Base-by-base conservation (phyloP, 2,888 invertebrate genomes). In the Iphiclides podalirius region DNA sequence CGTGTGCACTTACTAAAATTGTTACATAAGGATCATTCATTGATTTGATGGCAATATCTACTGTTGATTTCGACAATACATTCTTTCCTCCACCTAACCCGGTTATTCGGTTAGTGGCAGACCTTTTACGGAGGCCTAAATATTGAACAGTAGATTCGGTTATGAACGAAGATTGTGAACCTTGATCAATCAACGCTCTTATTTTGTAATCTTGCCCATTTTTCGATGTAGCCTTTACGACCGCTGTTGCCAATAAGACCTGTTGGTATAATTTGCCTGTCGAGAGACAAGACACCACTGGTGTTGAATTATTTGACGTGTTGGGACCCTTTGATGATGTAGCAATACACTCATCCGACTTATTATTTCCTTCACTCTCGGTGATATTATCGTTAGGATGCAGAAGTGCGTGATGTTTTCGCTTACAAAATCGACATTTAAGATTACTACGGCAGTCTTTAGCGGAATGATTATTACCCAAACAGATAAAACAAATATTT, bases 61-160 rank as follows among this genome's bases (percentile, higher is more conserved):
- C 23, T 43, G 2, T 28, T 58, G 61, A n/a, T 43, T 49, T 17
- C 40, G 44, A 4, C n/a, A 35, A 39, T 37, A 47, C 37, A 40
- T 52, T 51, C 6, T 57, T 52, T 9, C 60, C 60, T 6, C 61
- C n/a, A 6, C 60, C 59, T 34, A 58, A 55, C 33, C 60, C 53
- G n/a, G n/a, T n/a, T n/a, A n/a, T n/a, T n/a, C n/a, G n/a, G n/a
- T n/a, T n/a, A n/a, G n/a, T n/a, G n/a, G n/a, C 20, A 28, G 11
- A 35, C 59, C 59, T 44, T 37, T 55, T 3, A 59, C 46, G 7
- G 41, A 56, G 43, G 9, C 59, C 55, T 7, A 62, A 34, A 6
- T 39, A 38, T 34, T 62, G 60, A 1, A 52, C 58, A 7, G 50
- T 52, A 7, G 40, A 23, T 11, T 61, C 63, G 4, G 55, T 57